These are phyloP conservation scores for Choristoneura rosaceana DNA, from an alignment of 2,888 invertebrate species.

Conservation along the genomic window DNA sequence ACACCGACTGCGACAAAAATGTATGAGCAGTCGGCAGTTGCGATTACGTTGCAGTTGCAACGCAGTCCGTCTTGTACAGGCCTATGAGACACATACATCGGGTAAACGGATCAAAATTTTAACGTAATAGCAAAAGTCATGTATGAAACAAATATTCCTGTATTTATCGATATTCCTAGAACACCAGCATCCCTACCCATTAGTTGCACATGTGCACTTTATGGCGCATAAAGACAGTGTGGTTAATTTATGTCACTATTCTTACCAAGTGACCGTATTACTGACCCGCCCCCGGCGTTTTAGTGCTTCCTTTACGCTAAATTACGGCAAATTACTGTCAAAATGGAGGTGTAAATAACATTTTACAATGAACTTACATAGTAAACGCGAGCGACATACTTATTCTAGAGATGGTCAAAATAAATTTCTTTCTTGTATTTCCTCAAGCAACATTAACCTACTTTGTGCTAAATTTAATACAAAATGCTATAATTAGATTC, in stretches of 20 bases:
- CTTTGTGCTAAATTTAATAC: neutral
- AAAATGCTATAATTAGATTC: neutral
- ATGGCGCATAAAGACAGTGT: slow-evolving; percentile 8
- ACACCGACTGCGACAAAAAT: no score
- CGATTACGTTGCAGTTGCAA: no score
- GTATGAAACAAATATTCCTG: neutral
- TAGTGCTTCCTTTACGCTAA: slow-evolving; percentile 1
- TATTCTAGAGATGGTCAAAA: no score
- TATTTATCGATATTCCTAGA: neutral
- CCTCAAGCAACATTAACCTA: no score
- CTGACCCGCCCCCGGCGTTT: neutral
- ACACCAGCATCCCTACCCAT: neutral
- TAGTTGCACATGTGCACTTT: slow-evolving; percentile 16
- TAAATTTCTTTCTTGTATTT: no score
- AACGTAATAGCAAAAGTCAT: no score
- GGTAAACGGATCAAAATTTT: no score
- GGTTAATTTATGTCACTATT: neutral
- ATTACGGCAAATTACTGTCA: slow-evolving; percentile 9
- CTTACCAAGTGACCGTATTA: slow-evolving; percentile 8
- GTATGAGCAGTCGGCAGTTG: no score
- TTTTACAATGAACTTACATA: neutral
- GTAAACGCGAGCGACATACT: neutral
- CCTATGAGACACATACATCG: no score
- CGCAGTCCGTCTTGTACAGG: no score
- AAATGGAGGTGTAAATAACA: neutral